Evolutionary conservation across 1,140 invertebrate genomes (phyloP), one percentile per base, ranked within the genome.

Genomic region (Druon quercuslanigerum): DNA sequence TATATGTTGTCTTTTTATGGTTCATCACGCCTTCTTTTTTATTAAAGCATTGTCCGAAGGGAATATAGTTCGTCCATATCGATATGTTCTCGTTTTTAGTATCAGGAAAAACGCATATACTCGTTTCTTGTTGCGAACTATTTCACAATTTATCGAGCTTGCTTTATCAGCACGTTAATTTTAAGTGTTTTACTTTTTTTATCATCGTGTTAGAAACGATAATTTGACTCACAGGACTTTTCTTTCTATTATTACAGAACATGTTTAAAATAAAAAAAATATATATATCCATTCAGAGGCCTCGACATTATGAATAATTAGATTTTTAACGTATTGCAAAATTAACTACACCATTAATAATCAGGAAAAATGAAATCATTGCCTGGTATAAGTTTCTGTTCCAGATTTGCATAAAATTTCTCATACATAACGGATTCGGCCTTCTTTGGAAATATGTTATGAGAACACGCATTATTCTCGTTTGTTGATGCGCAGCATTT

Each of bases 1-100:
- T 88, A 88, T 57, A 20, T 57, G 19, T 25, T 33, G 13, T 66
- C 25, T 66, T 66, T 66, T 66, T 66, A 66, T 66, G 14, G 33
- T 75, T 76, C 73, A 79, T 86, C 82, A 85, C 80, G 77, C 75
- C 74, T 78, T 72, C 20, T 78, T 72, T 20, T 16, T 66, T 66
- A 66, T 66, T 46, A 40, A 66, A 66, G 13, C 60, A 40, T 66
- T n/a, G 20, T 66, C 14, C 12, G 25, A 40, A 66, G 56, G 16
- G 20, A 25, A 40, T 66, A 66, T 54, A 54, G 52, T 19, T 9
- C 17, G 60, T 66, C 25, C 25, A 66, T 66, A 66, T 66, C 60
- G 40, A 40, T 66, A 66, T 20, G 60, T 66, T 33, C 33, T 13
- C 25, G 57, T 60, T 60, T 60, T 60, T 60, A 60, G 40, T 33